These are phyloP conservation scores for Eurypyga helias DNA, from an alignment of 2,113 vertebrate genomes.

Conservation along the genomic window DNA sequence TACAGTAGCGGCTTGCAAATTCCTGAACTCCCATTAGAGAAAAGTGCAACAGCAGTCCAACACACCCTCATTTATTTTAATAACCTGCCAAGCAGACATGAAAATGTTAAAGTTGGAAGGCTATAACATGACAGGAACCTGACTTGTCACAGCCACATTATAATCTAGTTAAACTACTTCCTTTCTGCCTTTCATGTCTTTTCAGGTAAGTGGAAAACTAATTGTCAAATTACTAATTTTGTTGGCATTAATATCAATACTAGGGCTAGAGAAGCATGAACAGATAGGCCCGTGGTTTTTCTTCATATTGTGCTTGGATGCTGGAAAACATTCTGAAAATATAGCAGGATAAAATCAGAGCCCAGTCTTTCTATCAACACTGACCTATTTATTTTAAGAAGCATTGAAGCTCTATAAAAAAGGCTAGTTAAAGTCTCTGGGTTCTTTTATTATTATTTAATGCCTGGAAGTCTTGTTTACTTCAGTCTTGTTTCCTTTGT, in stretches of 20 bases:
- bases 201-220: constrained; percentile 82
- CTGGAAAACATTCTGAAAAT: constrained; percentile 31
- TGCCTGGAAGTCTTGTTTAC: constrained; percentile 63
- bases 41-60: constrained; percentile 82
- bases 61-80: constrained; percentile 99
- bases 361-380: not conserved
- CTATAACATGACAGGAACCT: constrained; percentile 91
- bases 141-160: constrained; percentile 91
- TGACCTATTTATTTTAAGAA: constrained; percentile 43
- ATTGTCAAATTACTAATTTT: constrained; percentile 87
- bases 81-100: constrained; percentile 97
- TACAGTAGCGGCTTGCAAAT: constrained; percentile 85
- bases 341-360: not conserved
- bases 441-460: constrained; percentile 66
- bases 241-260: constrained; percentile 83
- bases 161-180: constrained; percentile 88
- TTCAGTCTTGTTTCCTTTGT: constrained; percentile 60
- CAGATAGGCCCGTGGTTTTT: constrained; percentile 31
- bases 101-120: constrained; percentile 93
- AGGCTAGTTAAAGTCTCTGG: constrained; percentile 32
- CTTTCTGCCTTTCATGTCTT: constrained; percentile 80
- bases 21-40: constrained; percentile 90
- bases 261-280: constrained; percentile 53
- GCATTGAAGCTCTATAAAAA: constrained; percentile 22
- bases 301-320: constrained; percentile 2